phyloP scores from a whole-genome alignment of 1,140 invertebrate genomes.

The Holcopasites calliopsidis region DNA sequence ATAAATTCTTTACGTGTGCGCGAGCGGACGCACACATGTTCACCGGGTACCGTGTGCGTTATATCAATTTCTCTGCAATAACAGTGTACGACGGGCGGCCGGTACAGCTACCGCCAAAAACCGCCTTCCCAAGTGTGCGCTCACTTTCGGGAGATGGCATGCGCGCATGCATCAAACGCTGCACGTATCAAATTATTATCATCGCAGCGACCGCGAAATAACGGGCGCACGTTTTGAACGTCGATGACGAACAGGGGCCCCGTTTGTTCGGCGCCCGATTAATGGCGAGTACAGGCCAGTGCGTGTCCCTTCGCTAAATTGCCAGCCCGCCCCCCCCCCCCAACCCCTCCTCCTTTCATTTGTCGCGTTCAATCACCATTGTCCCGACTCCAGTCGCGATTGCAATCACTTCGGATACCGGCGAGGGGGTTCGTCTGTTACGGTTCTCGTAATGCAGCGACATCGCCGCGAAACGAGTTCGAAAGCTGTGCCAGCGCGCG shows the following conservation, averaged over 20 bases:
- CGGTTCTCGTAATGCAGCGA: not conserved
- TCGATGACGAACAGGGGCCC: not conserved
- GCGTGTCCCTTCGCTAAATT: not conserved
- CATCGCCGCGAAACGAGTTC: not conserved
- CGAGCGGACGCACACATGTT: not conserved
- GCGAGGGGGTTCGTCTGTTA: not conserved
- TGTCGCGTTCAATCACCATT: not conserved
- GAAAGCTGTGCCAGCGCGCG: not conserved
- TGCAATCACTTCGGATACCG: not conserved
- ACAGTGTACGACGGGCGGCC: conserved; percentile 59
- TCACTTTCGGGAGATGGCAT: not conserved
- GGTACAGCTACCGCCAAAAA: conserved; percentile 60
- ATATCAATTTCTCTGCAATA: conserved; percentile 68
- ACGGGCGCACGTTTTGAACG: not conserved
- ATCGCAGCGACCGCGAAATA: not conserved
- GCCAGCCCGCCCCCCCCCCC: too few relatives aligned
- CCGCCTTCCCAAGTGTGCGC: not conserved
- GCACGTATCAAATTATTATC: not conserved
- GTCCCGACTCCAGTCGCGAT: not conserved
- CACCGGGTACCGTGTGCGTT: conserved; percentile 42
- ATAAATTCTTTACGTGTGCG: too few relatives aligned
- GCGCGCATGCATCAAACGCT: too few relatives aligned
- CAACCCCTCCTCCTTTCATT: too few relatives aligned
- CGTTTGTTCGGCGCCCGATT: not conserved
- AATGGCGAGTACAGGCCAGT: not conserved